phyloP scores from a whole-genome alignment of 2,797 vertebrate genomes.

The Columba guinea region DNA sequence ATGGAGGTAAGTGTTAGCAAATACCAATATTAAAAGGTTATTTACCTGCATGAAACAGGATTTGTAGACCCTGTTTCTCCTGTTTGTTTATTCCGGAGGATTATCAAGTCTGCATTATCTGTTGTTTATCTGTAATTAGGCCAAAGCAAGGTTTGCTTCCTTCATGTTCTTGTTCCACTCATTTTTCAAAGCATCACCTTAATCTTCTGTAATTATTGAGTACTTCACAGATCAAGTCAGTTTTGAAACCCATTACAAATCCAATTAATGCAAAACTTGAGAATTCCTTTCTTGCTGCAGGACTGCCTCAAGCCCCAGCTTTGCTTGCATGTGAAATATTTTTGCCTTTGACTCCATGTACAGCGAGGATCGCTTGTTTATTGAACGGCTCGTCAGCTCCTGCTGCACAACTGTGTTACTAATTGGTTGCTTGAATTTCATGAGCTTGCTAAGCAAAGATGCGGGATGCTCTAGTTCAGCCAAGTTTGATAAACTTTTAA shows the following conservation, averaged over 20 bases:
- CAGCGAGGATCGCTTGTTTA: conserved; percentile 39
- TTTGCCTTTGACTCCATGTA: conserved; percentile 14
- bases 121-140: not conserved
- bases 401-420: not conserved
- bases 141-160: not conserved
- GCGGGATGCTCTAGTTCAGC: not conserved
- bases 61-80: not conserved
- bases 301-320: conserved; percentile 19
- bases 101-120: not conserved
- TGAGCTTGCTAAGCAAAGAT: not conserved
- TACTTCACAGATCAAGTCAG: not conserved
- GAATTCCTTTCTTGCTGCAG: not conserved
- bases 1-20: not conserved
- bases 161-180: not conserved
- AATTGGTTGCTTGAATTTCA: not conserved
- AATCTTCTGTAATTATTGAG: conserved; percentile 42
- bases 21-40: not conserved
- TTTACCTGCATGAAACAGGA: not conserved
- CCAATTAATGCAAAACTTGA: conserved; percentile 61
- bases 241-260: conserved; percentile 59
- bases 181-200: conserved; percentile 42
- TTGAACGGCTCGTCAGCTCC: not conserved
- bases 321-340: not conserved
- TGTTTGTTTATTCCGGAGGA: not conserved
- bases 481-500: not conserved